Evolutionary conservation across 2,888 invertebrate genomes (phyloP), one percentile per base, ranked within the genome.

Genomic region (Ornithoptera alexandrae): DNA sequence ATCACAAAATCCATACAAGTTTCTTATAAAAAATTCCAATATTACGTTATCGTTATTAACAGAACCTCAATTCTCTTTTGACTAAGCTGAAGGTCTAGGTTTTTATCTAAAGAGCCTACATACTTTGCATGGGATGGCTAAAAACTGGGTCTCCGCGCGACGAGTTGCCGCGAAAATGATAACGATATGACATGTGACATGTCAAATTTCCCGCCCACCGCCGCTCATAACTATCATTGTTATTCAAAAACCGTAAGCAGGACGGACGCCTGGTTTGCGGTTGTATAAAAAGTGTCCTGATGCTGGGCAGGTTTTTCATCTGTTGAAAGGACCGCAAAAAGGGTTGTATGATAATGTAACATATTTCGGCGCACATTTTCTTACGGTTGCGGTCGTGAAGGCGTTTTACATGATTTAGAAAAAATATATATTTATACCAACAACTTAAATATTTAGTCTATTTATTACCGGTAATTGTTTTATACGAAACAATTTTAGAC

Each of bases 161-260:
- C 36, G 15, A 50, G 36, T 58, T 62, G n/a, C 15, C 17, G 67
- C 22, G 68, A 50, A 63, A 59, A 63, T 58, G 62, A 42, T 58
- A 69, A 60, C 39, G n/a, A 22, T 42, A 58, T 4, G 46, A 15
- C 20, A 53, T 30, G 56, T 64, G 30, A 61, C 56, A 65, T 61
- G 69, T 65, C 69, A 69, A 62, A 69, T 30, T 63, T 65, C 65
- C 65, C 69, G 69, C 68, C 65, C 12, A 56, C 58, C 8, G 58
- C 58, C 65, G 58, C 39, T 58, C 65, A 65, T 64, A 65, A 36
- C 56, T 24, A 56, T 53, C 65, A 65, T 69, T 69, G 69, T 61
- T 65, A 65, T 65, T 69, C 69, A 56, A 65, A 61, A 39, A 39
- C 57, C 65, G 60, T 69, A 65, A 60, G 65, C 65, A 69, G 65